Conservation (phyloP, 2,888 invertebrate species). For the Pristionchus fissidentatus region DNA sequence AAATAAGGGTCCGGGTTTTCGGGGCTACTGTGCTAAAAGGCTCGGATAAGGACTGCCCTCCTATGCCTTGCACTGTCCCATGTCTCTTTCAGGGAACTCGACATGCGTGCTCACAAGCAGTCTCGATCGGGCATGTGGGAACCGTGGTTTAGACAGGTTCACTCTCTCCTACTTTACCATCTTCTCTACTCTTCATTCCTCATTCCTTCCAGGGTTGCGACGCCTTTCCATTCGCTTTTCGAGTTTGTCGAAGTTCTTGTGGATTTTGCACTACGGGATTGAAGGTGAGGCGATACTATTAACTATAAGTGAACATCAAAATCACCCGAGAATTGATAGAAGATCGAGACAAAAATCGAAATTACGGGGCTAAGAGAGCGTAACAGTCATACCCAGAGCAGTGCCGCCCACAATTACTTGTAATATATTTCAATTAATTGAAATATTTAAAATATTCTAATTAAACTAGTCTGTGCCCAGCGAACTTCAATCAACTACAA, state of each 20-base stretch:
- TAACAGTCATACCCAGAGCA: not conserved
- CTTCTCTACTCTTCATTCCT: slow-evolving; percentile 26
- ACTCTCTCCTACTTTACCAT: not conserved
- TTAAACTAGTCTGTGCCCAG: not conserved
- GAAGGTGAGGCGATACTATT: too few relatives aligned
- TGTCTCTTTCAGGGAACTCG: slow-evolving; percentile 16
- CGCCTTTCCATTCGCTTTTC: slow-evolving; percentile 70
- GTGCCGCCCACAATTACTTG: too few relatives aligned
- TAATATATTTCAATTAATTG: not conserved
- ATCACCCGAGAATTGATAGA: not conserved
- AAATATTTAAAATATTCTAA: not conserved
- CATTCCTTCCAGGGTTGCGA: slow-evolving; percentile 57
- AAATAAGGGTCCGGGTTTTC: too few relatives aligned
- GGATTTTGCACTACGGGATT: slow-evolving; percentile 68
- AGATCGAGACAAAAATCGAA: not conserved
- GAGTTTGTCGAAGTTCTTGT: slow-evolving; percentile 70
- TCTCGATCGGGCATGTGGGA: slow-evolving; percentile 28
- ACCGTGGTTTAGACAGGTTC: slow-evolving; percentile 41
- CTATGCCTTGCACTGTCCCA: not conserved
- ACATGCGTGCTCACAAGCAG: not conserved
- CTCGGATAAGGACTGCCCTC: too few relatives aligned
- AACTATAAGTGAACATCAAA: not conserved
- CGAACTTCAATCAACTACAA: slow-evolving; percentile 56
- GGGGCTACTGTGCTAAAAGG: too few relatives aligned
- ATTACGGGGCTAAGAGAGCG: not conserved